A percentile compares a stretch with the other conserved stretches of the same genome.
Conservation (phyloP, 92 coral and sea anemone species). For the Bergia puertoricense region DNA sequence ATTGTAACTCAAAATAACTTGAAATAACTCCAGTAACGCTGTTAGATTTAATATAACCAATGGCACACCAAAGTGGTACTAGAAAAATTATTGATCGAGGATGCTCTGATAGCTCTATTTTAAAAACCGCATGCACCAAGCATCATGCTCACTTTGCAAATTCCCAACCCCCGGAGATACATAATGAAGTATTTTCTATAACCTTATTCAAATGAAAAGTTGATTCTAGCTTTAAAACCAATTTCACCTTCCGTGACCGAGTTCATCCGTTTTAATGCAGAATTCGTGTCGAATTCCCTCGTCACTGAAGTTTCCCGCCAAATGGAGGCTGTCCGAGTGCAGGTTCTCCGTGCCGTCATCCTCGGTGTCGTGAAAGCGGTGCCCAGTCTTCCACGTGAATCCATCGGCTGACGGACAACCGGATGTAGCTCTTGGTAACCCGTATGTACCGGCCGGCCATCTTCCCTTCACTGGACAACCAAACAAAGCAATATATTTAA, state of each 20-base stretch:
- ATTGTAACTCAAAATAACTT: too few relatives aligned
- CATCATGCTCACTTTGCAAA: too few relatives aligned
- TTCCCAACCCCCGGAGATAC: too few relatives aligned
- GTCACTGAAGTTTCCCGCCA: conserved; percentile 96
- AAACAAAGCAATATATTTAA: background rate
- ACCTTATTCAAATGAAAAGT: too few relatives aligned
- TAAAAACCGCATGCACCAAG: too few relatives aligned
- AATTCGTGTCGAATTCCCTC: conserved; percentile 94
- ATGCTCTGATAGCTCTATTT: too few relatives aligned
- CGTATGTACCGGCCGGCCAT: conserved; percentile 98
- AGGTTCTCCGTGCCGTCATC: conserved; percentile 98
- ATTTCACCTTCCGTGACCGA: conserved; percentile 83
- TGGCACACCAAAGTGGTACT: too few relatives aligned
- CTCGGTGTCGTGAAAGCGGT: conserved; percentile 97
- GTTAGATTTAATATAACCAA: too few relatives aligned
- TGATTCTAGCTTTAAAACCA: too few relatives aligned
- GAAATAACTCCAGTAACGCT: too few relatives aligned
- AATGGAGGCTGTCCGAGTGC: conserved; percentile 84
- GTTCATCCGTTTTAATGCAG: conserved; percentile 80
- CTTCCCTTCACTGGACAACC: conserved; percentile 22
- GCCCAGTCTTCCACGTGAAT: conserved; percentile 89
- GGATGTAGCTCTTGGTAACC: conserved; percentile 81
- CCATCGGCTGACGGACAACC: conserved; percentile 91
- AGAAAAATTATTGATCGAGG: too few relatives aligned
- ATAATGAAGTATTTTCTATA: too few relatives aligned